phyloP scores from a whole-genome alignment of 2,888 invertebrate species.

The Adelphocoris suturalis region DNA sequence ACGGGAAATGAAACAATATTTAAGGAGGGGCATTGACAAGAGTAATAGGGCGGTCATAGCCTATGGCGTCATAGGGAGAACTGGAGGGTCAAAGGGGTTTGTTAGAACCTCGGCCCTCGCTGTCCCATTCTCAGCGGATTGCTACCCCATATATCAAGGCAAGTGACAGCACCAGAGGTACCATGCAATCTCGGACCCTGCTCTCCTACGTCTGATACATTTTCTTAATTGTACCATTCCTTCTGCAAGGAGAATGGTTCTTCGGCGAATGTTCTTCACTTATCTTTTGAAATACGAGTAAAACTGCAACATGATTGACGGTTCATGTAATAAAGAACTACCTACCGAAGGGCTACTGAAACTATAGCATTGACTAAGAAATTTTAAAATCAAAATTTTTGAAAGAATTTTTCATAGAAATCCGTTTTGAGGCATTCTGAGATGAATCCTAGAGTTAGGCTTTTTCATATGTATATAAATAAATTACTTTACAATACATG shows the following conservation, averaged over 20 bases:
- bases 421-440: too few relatives aligned
- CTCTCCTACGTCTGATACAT: slow-evolving; percentile 3
- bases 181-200: background rate
- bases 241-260: background rate
- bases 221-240: background rate
- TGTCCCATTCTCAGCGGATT: background rate
- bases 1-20: slow-evolving; percentile 51
- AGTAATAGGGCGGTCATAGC: slow-evolving; percentile 36
- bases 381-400: too few relatives aligned
- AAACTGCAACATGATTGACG: too few relatives aligned
- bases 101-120: background rate
- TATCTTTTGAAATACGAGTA: too few relatives aligned
- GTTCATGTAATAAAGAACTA: too few relatives aligned
- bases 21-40: slow-evolving; percentile 41
- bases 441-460: too few relatives aligned
- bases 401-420: too few relatives aligned
- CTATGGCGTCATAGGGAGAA: slow-evolving; percentile 6
- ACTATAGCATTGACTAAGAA: too few relatives aligned
- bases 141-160: slow-evolving; percentile 17
- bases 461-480: too few relatives aligned
- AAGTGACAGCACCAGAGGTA: slow-evolving; percentile 29
- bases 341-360: too few relatives aligned
- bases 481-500: too few relatives aligned
- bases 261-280: too few relatives aligned
- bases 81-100: slow-evolving; percentile 51